Conservation (phyloP, 2,888 invertebrate genomes). For the Orchesella flavescens region DNA sequence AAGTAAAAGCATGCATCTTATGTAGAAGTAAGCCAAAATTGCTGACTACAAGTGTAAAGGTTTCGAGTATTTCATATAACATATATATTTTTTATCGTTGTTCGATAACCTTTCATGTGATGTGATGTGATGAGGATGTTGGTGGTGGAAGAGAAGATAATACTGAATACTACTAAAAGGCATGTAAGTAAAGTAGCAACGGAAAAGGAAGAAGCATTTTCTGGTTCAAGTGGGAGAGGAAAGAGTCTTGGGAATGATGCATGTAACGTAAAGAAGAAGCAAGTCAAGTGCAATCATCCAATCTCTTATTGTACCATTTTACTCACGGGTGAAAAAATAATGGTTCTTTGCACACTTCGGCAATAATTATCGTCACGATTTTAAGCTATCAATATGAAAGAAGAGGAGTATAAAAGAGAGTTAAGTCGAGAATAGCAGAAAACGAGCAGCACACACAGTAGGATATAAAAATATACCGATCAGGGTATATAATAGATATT, state of each 20-base stretch:
- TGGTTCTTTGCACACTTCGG: conserved; percentile 2
- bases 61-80: background rate
- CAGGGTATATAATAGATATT: background rate
- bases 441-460: background rate
- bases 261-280: background rate
- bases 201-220: background rate
- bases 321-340: background rate
- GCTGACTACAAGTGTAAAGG: background rate
- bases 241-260: background rate
- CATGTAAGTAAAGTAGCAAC: background rate
- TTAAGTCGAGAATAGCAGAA: background rate
- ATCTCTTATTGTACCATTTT: background rate
- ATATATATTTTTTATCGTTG: too few relatives aligned
- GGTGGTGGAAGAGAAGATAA: too few relatives aligned
- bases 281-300: conserved; percentile 27
- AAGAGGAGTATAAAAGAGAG: background rate
- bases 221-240: too few relatives aligned
- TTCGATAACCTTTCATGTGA: too few relatives aligned
- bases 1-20: background rate
- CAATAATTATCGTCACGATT: conserved; percentile 20
- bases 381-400: background rate
- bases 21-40: background rate
- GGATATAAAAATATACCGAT: background rate
- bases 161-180: too few relatives aligned
- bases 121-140: too few relatives aligned